Base-by-base conservation (phyloP, 2,888 invertebrate species). In the Polyommatus icarus region DNA sequence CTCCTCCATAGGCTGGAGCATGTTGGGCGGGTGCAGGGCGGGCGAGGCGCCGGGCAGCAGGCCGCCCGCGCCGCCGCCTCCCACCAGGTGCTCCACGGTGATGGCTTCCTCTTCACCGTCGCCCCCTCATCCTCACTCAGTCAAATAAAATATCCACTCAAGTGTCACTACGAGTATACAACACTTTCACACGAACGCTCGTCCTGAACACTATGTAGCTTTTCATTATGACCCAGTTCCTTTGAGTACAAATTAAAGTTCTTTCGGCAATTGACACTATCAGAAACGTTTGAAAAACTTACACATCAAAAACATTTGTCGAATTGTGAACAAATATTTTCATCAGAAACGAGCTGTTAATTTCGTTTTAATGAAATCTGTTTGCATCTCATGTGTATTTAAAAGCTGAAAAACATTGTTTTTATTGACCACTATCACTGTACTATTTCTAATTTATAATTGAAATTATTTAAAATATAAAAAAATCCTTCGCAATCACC, bases 61-160 rank as follows among this genome's bases (percentile, higher is more conserved):
- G 91, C 95, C 94, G 93, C 96, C 95, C 94, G 96, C 95, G 90
- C 96, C 93, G 91, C 96, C 96, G 94, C 96, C 96, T 95, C 96
- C 96, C 95, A 96, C 96, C 95, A 96, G 95, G 94, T 96, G 96
- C 96, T 96, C 96, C 96, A 96, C 96, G 93, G 94, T 94, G 95
- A 83, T 84, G 84, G 83, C 81, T 84, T 81, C 77, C 83, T 83
- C 84, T 87, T 91, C 86, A 92, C 88, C 89, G 89, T 82, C 85
- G 85, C 82, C 87, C 87, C 85, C 83, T 86, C 92, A 91, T 92
- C 80, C 82, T 89, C 82, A 83, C 80, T 83, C 83, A 83, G 82
- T 79, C 83, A 83, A 82, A 79, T 80, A 82, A 81, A 81, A 76
- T 75, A 77, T 79, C 59, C 79, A 84, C 82, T 92, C 89, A 93